Evolutionary conservation across 2,797 vertebrate species (phyloP).

Genomic region (Sebastes paucispinis): DNA sequence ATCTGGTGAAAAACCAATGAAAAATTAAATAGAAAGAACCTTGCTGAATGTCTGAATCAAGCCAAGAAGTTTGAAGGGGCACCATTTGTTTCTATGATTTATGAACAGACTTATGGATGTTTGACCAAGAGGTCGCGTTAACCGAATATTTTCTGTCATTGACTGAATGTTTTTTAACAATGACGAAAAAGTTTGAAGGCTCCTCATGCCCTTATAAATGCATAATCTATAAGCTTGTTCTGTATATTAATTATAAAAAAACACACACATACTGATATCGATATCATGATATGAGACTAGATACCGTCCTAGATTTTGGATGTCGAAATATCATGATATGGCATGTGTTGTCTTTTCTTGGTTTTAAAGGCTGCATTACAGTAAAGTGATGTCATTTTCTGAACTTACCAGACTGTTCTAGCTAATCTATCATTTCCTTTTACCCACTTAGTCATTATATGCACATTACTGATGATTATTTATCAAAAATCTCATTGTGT

Average conservation of each 20-base stretch:
- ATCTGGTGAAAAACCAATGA: not conserved
- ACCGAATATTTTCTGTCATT: not conserved
- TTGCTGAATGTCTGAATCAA: not conserved
- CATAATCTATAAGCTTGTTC: not conserved
- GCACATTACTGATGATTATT: not conserved
- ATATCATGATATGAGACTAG: not conserved
- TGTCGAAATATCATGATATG: not conserved
- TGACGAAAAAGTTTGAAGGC: too few species aligned
- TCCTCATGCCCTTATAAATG: not conserved
- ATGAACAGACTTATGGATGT: not conserved
- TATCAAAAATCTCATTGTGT: not conserved
- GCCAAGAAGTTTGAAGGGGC: not conserved
- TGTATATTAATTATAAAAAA: not conserved
- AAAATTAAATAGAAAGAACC: not conserved
- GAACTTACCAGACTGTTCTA: too few species aligned
- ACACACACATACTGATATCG: not conserved
- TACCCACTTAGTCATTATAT: too few species aligned
- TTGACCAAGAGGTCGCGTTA: not conserved
- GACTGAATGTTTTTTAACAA: too few species aligned
- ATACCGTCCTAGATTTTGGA: not conserved
- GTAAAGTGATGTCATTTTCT: not conserved
- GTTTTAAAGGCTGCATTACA: not conserved
- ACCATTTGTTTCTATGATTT: not conserved
- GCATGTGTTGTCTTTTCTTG: not conserved
- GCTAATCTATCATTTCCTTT: too few species aligned